These are phyloP conservation scores for Blastomussa wellsi DNA, from an alignment of 92 coral and sea anemone species.

Conservation along the genomic window DNA sequence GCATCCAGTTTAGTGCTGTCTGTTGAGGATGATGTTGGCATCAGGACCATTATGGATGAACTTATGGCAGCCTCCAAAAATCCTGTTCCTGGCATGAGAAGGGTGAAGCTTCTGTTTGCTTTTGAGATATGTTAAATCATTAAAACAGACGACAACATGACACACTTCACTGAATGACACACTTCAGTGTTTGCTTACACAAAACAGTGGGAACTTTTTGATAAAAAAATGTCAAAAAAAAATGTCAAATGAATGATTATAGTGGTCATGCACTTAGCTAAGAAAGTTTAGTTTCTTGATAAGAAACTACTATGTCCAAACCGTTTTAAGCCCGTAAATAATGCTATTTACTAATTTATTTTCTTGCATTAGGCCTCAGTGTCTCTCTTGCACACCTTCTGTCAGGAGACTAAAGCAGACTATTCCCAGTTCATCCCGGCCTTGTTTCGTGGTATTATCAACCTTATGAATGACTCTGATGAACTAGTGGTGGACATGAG, in stretches of 20 bases:
- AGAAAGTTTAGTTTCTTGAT: too few species aligned
- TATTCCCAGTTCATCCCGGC: constrained; percentile 65
- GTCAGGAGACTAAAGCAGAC: constrained; percentile 73
- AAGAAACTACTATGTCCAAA: too few species aligned
- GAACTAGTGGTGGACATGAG: constrained; percentile 71
- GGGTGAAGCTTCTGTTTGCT: constrained; percentile 47
- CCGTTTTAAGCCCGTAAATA: neutral
- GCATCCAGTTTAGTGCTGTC: constrained; percentile 85
- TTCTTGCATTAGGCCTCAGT: constrained; percentile 63
- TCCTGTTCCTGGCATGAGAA: constrained; percentile 74
- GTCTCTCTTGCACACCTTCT: constrained; percentile 67
- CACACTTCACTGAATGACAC: neutral
- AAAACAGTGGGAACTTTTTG: neutral
- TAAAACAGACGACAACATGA: neutral
- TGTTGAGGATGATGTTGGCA: constrained; percentile 83
- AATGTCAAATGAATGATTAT: too few species aligned
- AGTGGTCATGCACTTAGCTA: too few species aligned
- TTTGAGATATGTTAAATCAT: neutral
- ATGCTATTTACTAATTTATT: neutral
- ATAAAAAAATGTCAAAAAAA: too few species aligned
- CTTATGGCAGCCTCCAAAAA: constrained; percentile 76
- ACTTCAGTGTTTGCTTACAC: neutral
- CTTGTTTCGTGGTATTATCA: constrained; percentile 64
- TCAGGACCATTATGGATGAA: constrained; percentile 86
- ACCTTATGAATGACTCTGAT: constrained; percentile 74